Evolutionary conservation across 2,113 vertebrate genomes (phyloP).

Genomic region (Myotis yumanensis): DNA sequence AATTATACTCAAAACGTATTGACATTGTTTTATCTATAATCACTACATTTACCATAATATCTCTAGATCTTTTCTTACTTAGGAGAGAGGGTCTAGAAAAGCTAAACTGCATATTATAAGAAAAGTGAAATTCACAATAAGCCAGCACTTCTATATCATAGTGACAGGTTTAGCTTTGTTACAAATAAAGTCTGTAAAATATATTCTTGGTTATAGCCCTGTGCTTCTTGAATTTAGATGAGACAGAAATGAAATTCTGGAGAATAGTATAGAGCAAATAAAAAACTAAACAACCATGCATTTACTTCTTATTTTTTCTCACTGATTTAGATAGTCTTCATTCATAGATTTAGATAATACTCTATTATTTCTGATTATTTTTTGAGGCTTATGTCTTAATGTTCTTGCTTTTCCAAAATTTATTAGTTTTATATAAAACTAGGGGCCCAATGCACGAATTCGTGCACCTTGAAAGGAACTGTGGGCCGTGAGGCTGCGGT

Average conservation of each 20-base stretch:
- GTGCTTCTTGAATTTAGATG: constrained; percentile 36
- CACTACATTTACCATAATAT: background rate
- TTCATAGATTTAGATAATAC: background rate
- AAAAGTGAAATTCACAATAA: background rate
- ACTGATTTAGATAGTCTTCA: constrained; percentile 13
- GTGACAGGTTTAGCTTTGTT: background rate
- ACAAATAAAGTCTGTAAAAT: constrained; percentile 21
- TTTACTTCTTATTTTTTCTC: background rate
- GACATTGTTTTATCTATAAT: background rate
- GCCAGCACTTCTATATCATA: background rate
- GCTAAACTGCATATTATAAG: background rate
- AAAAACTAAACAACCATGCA: background rate
- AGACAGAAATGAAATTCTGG: background rate
- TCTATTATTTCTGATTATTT: constrained; percentile 14
- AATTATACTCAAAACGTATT: constrained; percentile 37
- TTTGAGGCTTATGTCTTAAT: constrained; percentile 10
- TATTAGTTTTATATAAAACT: constrained; percentile 39
- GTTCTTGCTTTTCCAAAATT: constrained; percentile 16
- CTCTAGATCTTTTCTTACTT: constrained; percentile 5
- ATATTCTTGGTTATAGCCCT: background rate
- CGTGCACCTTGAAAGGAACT: too few relatives aligned
- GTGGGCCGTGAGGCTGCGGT: too few relatives aligned
- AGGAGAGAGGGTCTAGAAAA: constrained; percentile 6
- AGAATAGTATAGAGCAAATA: background rate
- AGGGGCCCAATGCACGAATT: too few relatives aligned